Base-by-base conservation (phyloP, 2,888 invertebrate species). In the Tineola bisselliella region DNA sequence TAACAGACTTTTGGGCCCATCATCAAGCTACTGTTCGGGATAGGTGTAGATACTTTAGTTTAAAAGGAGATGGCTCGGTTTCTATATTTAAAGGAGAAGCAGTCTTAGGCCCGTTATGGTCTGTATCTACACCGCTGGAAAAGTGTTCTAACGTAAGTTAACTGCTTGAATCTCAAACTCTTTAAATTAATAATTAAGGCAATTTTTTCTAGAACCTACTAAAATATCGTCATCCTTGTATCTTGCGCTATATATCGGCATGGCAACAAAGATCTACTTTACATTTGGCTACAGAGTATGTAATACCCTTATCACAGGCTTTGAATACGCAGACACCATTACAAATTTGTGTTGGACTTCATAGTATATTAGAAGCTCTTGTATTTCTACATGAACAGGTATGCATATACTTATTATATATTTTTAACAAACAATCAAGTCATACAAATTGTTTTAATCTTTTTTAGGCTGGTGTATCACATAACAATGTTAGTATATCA, bases 221-320 rank as follows among this genome's bases (percentile, higher is more conserved):
- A 88, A 90, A 94, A 62, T 92, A 94, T 77, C 91, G 96, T 0
- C 96, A 97, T 81, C 97, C 97, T 0, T 92, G 91, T 68, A 94
- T 97, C 67, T 79, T 96, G 11, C 92, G 92, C 70, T 96, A 94
- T 73, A 88, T 95, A 64, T 92, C 93, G 19, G 92, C 93, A 1
- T 94, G 95, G 92, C 90, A 91, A 63, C 91, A 93, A 68, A 90
- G 91, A 52, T 92, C 92, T 10, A 92, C 91, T 64, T 90, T 91
- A 68, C 91, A 92, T 75, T 87, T 97, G 63, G 93, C 93, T 1
- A 94, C 95, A 0, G 96, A 97, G 77, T 91, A 91, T 77, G 93
- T 94, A 1, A 90, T 89, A 63, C 96, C 96, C 1, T 81, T 97
- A 12, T 87, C 90, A 30, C 90, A 91, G 68, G 88, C 91, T 0